A percentile compares a stretch with the other conserved stretches of the same genome.
phyloP scores from a whole-genome alignment of 2,113 vertebrate genomes.

The Corvus cornix region DNA sequence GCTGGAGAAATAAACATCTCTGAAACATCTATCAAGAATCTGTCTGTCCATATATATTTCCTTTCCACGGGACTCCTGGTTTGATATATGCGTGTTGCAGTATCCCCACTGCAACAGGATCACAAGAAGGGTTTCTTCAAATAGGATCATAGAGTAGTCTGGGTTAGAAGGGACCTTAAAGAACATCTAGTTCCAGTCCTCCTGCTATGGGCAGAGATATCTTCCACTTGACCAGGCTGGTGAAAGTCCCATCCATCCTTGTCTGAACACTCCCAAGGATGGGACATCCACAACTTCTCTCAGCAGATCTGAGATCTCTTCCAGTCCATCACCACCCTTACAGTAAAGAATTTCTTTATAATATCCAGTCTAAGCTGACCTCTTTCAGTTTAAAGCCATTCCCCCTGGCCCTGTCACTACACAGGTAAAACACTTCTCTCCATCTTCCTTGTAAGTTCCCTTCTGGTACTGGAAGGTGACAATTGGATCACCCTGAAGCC shows the following conservation, averaged over 20 bases:
- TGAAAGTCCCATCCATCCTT: neutral
- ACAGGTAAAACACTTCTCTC: neutral
- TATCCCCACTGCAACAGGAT: too few relatives aligned
- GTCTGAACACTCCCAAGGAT: neutral
- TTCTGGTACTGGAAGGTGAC: neutral
- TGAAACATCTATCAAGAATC: too few relatives aligned
- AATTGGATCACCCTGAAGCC: accelerated
- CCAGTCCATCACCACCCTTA: neutral
- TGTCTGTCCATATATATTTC: too few relatives aligned
- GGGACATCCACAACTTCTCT: neutral
- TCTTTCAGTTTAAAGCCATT: neutral
- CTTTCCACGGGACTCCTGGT: too few relatives aligned
- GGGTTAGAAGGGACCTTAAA: neutral
- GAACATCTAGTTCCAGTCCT: neutral
- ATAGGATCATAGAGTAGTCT: neutral
- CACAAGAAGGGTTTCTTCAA: neutral
- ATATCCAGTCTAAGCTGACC: neutral
- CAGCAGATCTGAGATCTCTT: neutral
- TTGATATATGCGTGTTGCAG: too few relatives aligned
- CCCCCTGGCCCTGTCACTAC: neutral
- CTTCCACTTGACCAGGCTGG: neutral
- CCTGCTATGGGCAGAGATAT: neutral
- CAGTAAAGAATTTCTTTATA: neutral
- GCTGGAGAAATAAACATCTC: too few relatives aligned
- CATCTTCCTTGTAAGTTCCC: accelerated